Evolutionary conservation across 2,113 vertebrate genomes (phyloP).

Genomic region (Puma concolor): DNA sequence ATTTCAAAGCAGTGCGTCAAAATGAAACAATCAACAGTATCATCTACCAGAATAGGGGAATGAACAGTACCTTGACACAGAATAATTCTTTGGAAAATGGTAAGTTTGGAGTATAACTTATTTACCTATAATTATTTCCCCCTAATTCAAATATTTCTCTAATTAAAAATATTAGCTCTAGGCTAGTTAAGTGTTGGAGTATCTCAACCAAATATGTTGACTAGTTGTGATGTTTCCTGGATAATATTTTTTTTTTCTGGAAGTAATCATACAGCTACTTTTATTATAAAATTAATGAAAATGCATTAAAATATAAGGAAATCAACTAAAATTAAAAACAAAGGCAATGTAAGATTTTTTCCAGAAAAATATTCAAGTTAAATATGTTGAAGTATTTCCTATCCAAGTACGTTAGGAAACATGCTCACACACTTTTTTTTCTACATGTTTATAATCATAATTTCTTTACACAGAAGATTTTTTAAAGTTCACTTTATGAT

Average conservation of each 20-base stretch:
- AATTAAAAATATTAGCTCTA: conserved; percentile 36
- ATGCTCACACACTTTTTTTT: neutral
- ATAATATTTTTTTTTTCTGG: neutral
- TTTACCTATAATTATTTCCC: neutral
- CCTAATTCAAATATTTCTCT: neutral
- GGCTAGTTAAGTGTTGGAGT: neutral
- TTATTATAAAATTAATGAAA: neutral
- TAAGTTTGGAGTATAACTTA: neutral
- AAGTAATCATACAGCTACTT: neutral
- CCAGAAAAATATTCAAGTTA: neutral
- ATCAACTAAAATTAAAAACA: neutral
- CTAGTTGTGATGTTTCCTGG: neutral
- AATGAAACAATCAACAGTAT: neutral
- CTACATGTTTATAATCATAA: neutral
- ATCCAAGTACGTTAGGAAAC: neutral
- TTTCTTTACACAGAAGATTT: neutral
- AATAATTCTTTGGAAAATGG: neutral
- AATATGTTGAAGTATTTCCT: neutral
- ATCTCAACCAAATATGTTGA: neutral
- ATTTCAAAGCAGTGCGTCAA: conserved; percentile 20
- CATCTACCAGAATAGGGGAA: neutral
- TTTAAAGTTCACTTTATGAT: neutral
- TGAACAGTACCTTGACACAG: neutral
- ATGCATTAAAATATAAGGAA: neutral
- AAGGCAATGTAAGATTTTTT: neutral